Evolutionary conservation across 2,888 invertebrate species (phyloP).

Genomic region (Scaptomyza reducta): DNA sequence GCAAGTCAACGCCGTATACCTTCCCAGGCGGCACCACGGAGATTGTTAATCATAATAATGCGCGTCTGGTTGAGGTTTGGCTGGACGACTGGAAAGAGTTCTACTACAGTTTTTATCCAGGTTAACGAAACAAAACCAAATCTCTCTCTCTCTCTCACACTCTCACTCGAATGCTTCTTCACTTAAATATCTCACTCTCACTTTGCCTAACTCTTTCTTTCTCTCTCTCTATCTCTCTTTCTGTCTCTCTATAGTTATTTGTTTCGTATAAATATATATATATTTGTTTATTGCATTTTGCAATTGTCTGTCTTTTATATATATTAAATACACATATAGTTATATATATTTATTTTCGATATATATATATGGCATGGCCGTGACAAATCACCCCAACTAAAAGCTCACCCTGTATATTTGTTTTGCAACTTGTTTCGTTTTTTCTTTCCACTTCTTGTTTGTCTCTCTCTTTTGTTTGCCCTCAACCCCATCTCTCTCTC

Average conservation of each 20-base stretch:
- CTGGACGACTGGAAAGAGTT: conserved; percentile 99
- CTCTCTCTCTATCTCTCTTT: conserved; percentile 23
- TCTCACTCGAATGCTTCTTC: conserved; percentile 64
- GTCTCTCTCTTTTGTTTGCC: conserved; percentile 11
- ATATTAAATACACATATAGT: conserved; percentile 27
- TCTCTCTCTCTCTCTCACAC: conserved; percentile 9
- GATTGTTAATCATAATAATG: conserved; percentile 99
- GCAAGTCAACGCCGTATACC: conserved; percentile 98
- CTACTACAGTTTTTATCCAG: conserved; percentile 99
- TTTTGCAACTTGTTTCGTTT: conserved; percentile 43
- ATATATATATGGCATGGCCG: conserved; percentile 65
- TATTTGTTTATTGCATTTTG: conserved; percentile 64
- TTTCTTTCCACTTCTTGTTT: conserved; percentile 12
- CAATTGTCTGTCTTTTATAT: conserved; percentile 60
- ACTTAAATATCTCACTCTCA: conserved; percentile 36
- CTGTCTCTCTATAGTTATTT: conserved; percentile 44
- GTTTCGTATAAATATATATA: conserved; percentile 49
- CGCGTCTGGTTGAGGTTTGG: conserved; percentile 99
- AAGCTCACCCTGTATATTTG: conserved; percentile 52
- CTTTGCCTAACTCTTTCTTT: conserved; percentile 45
- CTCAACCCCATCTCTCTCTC: conserved; percentile 18
- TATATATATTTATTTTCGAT: conserved; percentile 15
- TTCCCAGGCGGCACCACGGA: conserved; percentile 98
- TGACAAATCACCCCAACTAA: conserved; percentile 50
- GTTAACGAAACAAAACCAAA: conserved; percentile 85